phyloP scores from a whole-genome alignment of 2,888 invertebrate genomes.

The Agriotes lineatus region DNA sequence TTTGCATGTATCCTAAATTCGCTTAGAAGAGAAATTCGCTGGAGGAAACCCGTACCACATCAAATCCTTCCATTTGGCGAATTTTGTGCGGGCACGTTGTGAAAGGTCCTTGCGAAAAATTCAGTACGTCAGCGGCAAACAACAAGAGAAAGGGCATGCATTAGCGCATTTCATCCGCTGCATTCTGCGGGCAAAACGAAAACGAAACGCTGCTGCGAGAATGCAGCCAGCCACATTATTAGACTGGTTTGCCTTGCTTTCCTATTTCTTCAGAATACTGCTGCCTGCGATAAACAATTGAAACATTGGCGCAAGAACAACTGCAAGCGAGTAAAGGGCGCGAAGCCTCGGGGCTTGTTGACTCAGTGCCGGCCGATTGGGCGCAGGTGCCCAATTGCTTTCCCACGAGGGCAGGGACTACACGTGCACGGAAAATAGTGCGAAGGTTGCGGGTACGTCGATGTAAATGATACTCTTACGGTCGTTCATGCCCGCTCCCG shows the following conservation, averaged over 20 bases:
- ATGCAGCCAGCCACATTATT: slow-evolving; percentile 35
- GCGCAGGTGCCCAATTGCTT: not conserved
- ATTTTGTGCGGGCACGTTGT: not conserved
- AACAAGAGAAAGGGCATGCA: slow-evolving; percentile 15
- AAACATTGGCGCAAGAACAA: not conserved
- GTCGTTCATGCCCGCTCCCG: slow-evolving; percentile 3
- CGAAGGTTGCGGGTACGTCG: slow-evolving; percentile 20
- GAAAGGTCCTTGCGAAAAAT: not conserved
- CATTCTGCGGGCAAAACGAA: slow-evolving; percentile 1
- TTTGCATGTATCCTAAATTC: not conserved
- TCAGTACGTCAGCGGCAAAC: not conserved
- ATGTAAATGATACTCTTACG: slow-evolving; percentile 14
- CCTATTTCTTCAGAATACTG: slow-evolving; percentile 24
- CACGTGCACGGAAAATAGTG: slow-evolving; percentile 12
- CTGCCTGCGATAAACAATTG: slow-evolving; percentile 16
- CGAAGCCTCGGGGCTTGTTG: too few species aligned
- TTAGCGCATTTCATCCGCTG: slow-evolving; percentile 19
- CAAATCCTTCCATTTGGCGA: too few species aligned
- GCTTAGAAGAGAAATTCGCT: not conserved
- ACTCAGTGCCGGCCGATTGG: too few species aligned
- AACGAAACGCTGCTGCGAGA: slow-evolving; percentile 13
- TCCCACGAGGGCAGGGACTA: not conserved
- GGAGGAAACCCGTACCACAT: too few species aligned
- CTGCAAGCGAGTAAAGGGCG: not conserved
- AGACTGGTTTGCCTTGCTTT: slow-evolving; percentile 35